Evolutionary conservation across 2,888 invertebrate genomes (phyloP), one percentile per base, ranked within the genome.

Genomic region (Horisme vitalbata): DNA sequence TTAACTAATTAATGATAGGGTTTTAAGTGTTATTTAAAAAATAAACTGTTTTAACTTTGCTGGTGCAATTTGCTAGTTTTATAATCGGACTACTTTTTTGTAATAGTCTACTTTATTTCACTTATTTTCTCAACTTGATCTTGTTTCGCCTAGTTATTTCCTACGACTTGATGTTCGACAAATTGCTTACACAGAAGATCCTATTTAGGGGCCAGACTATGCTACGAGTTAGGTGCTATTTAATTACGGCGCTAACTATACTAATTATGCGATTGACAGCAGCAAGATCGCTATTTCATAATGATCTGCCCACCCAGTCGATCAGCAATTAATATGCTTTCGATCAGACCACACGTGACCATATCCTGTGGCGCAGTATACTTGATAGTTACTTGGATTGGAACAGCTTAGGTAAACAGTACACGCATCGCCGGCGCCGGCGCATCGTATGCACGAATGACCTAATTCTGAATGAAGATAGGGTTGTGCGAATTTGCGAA

Each of bases 391-490:
- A 3, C 27, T 32, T 9, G 14, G 12, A 13, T 36, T 27, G 35
- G 23, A 41, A 26, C 20, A 47, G 63, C 65, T 71, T 71, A 67
- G 65, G 74, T 68, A 69, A 74, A 70, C 73, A 71, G 65, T 60
- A 54, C 71, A 75, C 73, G 80, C 79, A 72, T 61, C 65, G 53
- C 52, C 76, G 77, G 78, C 83, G 83, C 81, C 81, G 74, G 79
- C 83, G 79, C 76, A 68, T 57, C 60, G 61, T 53, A 63, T 59
- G 66, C 64, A 64, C 61, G 64, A 57, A 41, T 75, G 81, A 81
- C 80, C 81, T 66, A 79, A 75, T 79, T 81, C 67, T 13, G 30
- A 14, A 8, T 14, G n/a, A n/a, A 9, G 6, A 11, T 11, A 58
- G 58, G 56, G 56, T 18, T 58, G 56, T 34, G 43, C 20, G 11